Conservation (phyloP, 2,797 vertebrate species). For the Pantherophis alleghaniensis region DNA sequence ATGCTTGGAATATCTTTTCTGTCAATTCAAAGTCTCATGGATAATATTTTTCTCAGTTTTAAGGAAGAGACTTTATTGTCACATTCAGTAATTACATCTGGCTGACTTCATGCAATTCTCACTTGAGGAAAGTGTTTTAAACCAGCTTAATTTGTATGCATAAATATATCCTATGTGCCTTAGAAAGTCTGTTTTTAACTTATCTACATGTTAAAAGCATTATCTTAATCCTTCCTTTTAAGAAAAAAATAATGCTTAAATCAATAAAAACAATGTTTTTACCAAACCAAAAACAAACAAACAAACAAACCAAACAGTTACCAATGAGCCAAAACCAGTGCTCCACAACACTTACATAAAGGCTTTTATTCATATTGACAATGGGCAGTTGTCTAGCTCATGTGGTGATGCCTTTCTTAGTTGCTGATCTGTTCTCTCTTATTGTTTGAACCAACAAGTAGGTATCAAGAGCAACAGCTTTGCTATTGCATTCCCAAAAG, state of each 20-base stretch:
- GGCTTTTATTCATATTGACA: neutral
- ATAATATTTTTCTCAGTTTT: neutral
- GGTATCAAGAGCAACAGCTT: neutral
- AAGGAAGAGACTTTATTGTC: neutral
- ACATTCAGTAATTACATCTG: neutral
- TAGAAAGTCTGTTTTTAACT: neutral
- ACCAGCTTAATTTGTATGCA: neutral
- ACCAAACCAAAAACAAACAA: neutral
- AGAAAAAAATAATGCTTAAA: neutral
- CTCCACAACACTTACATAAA: neutral
- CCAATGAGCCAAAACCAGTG: neutral
- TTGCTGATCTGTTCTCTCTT: neutral
- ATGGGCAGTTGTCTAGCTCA: too few species aligned
- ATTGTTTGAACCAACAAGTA: neutral
- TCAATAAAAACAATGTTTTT: neutral
- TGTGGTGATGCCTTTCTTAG: neutral
- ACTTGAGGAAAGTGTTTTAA: neutral
- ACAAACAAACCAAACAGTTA: neutral
- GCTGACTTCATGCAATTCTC: neutral
- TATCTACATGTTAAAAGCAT: neutral
- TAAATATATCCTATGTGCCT: neutral
- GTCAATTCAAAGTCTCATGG: neutral
- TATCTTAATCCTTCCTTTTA: neutral
- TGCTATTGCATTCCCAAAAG: neutral
- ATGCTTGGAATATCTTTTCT: neutral